Conservation (phyloP, 2,888 invertebrate species). For the Trypoxylon attenuatum region DNA sequence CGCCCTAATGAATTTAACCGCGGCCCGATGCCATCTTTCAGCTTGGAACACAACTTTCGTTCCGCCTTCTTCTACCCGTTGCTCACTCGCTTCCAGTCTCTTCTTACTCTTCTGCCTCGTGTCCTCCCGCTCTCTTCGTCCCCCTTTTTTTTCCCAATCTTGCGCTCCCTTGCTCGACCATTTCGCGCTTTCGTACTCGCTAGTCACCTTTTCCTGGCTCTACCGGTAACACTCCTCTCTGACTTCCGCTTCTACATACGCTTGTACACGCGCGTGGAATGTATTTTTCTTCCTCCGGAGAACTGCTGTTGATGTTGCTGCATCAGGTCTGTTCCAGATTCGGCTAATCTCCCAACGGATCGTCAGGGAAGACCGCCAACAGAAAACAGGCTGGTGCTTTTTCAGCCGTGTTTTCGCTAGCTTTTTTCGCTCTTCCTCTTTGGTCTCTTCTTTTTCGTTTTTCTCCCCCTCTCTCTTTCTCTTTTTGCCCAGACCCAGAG, state of each 20-base stretch:
- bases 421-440: conserved; percentile 25
- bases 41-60: conserved; percentile 22
- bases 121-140: neutral
- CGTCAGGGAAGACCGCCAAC: too few relatives aligned
- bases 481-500: neutral
- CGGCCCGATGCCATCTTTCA: conserved; percentile 39
- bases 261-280: conserved; percentile 1
- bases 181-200: neutral
- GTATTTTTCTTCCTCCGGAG: too few relatives aligned
- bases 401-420: conserved; percentile 16
- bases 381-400: conserved; percentile 13
- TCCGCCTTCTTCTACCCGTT: conserved; percentile 1
- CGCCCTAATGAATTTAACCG: conserved; percentile 59
- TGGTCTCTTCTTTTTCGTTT: too few relatives aligned
- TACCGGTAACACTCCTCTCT: neutral
- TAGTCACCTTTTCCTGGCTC: neutral
- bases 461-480: neutral
- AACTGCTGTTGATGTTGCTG: too few relatives aligned
- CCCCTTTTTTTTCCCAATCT: neutral
- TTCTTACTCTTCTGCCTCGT: neutral
- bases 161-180: neutral
- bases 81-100: neutral
- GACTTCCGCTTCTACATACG: conserved; percentile 4
- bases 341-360: too few relatives aligned
- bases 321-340: too few relatives aligned